These are phyloP conservation scores for Hafferia zeledoni DNA, from an alignment of 2,797 vertebrate genomes.

Conservation along the genomic window DNA sequence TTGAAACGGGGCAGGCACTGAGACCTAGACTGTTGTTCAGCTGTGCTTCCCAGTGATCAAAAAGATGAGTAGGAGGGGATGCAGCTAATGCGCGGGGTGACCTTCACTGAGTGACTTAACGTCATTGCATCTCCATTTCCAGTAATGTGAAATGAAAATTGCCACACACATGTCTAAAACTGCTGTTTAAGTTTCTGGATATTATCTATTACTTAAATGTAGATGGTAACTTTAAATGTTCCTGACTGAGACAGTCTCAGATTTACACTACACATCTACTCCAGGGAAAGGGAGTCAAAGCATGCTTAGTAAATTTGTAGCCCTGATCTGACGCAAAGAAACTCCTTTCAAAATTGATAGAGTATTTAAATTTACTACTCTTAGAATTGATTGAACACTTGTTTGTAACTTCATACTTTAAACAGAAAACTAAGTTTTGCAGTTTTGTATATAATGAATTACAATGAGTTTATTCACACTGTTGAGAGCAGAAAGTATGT, in stretches of 20 bases:
- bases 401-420: constrained; percentile 25
- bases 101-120: background rate
- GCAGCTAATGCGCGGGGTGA: background rate
- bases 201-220: background rate
- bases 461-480: constrained; percentile 6
- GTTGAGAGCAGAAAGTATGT: background rate
- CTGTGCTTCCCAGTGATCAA: background rate
- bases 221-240: background rate
- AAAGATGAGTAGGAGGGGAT: constrained; percentile 17
- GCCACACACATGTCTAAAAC: background rate
- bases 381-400: constrained; percentile 28
- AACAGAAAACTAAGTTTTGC: constrained; percentile 20
- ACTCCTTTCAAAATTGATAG: constrained; percentile 1
- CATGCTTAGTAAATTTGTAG: constrained; percentile 3
- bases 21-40: background rate
- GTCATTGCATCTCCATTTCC: background rate
- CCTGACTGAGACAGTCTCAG: background rate
- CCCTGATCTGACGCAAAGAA: background rate
- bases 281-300: background rate
- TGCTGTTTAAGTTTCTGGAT: background rate
- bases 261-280: background rate
- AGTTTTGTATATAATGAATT: constrained; percentile 36
- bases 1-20: background rate
- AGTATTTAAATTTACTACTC: constrained; percentile 33
- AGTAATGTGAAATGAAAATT: background rate